Base-by-base conservation (phyloP, 1,140 invertebrate genomes). In the Apis dorsata region DNA sequence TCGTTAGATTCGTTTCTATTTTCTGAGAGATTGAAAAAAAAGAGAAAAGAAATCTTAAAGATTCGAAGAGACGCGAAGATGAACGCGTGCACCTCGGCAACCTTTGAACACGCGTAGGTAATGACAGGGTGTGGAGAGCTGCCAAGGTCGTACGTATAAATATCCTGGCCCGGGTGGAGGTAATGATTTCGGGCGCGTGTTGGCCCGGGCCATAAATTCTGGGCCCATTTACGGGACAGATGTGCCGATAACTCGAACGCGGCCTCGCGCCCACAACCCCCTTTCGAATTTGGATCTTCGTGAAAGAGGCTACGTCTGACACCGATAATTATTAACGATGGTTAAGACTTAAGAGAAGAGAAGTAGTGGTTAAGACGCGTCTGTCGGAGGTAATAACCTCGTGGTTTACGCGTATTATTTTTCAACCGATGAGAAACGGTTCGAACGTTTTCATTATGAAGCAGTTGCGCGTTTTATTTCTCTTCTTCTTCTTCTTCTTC, bases 141-240 rank as follows among this genome's bases (percentile, higher is more conserved):
- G 77, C 65, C 75, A 85, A 87, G 86, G 86, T 68, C 79, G 65
- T 55, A 60, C 66, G 57, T 89, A 89, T 86, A 89, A 89, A 89
- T 87, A 89, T 88, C 85, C 79, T 44, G 81, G 44, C 34, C 62
- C 63, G 71, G 86, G 87, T 79, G 49, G 76, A 88, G 84, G 84
- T 91, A 93, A 92, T 92, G 91, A 92, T 93, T 91, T 91, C 83
- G 86, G 92, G 84, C 92, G 91, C 92, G 92, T 92, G 92, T 93
- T 91, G 81, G 87, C 24, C 71, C 78, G 86, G 34, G 85, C 88
- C 89, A 92, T 93, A 93, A 93, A 93, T 93, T 90, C 90, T 91
- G 75, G 53, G 81, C 85, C 90, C 89, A 92, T 92, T 89, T 93
- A 93, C 90, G 88, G 90, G 92, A 93, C 92, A 93, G 92, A 93